These are phyloP conservation scores for Drosophila gaucha DNA, from an alignment of 2,888 invertebrate genomes.

Conservation along the genomic window DNA sequence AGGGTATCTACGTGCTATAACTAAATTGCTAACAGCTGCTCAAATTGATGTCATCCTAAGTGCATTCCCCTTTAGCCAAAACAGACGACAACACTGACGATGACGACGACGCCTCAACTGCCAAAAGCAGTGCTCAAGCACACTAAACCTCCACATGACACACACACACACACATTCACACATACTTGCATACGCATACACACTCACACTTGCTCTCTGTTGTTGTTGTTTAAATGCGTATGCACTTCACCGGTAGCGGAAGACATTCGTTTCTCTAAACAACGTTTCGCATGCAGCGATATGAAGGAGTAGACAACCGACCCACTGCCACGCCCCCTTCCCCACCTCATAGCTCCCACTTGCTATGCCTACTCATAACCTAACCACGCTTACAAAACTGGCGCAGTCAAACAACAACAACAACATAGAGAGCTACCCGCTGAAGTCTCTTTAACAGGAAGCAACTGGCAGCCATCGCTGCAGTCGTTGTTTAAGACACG, in stretches of 20 bases:
- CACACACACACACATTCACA: neutral
- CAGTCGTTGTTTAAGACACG: conserved; percentile 35
- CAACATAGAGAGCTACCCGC: conserved; percentile 33
- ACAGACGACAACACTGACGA: conserved; percentile 11
- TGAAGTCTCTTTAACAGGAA: conserved; percentile 55
- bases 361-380: neutral
- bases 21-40: conserved; percentile 57
- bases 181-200: too few relatives aligned
- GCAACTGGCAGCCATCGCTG: conserved; percentile 50
- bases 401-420: conserved; percentile 37
- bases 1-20: conserved; percentile 17
- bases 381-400: conserved; percentile 43
- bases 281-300: conserved; percentile 55
- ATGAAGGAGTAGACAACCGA: conserved; percentile 13
- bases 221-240: conserved; percentile 65
- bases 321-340: too few relatives aligned
- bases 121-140: conserved; percentile 53
- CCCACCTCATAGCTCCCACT: too few relatives aligned
- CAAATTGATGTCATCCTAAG: conserved; percentile 60
- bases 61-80: conserved; percentile 54
- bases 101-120: conserved; percentile 33
- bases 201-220: conserved; percentile 14
- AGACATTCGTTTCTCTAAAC: conserved; percentile 66
- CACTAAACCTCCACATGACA: conserved; percentile 29
- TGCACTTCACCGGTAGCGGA: conserved; percentile 67